Evolutionary conservation across 1,140 invertebrate genomes (phyloP).

Genomic region (Magallana ariakensis): DNA sequence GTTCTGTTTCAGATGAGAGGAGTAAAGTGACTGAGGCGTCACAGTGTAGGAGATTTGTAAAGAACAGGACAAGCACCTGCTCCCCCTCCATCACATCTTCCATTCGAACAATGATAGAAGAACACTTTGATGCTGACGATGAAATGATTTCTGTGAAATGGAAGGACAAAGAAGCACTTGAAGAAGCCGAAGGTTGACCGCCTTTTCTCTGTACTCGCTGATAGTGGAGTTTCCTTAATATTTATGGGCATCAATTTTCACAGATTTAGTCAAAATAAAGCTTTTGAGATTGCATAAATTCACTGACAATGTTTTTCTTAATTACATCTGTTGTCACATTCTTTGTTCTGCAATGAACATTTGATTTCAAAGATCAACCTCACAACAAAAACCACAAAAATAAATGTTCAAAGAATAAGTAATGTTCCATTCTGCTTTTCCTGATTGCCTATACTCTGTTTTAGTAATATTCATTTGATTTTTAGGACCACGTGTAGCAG

Average conservation of each 20-base stretch:
- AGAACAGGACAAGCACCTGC: conserved; percentile 44
- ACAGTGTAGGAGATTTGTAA: neutral
- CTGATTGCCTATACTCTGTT: no score
- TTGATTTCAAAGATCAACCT: neutral
- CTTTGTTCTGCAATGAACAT: neutral
- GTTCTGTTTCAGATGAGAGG: neutral
- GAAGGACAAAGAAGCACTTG: conserved; percentile 45
- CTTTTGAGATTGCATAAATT: no score
- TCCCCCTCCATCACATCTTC: neutral
- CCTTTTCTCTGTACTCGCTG: neutral
- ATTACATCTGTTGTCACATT: neutral
- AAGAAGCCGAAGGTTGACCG: neutral
- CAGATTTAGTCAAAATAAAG: no score
- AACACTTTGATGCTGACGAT: conserved; percentile 58
- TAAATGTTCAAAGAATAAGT: no score
- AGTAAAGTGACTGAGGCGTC: neutral
- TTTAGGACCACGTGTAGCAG: conserved; percentile 44
- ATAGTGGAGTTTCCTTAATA: neutral
- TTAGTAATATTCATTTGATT: neutral
- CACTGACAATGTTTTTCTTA: no score
- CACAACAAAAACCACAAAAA: no score
- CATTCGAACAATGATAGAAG: conserved; percentile 43
- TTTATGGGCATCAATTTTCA: no score
- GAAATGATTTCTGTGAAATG: conserved; percentile 56
- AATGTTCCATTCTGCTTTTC: no score